A percentile compares a stretch with the other conserved stretches of the same genome.
phyloP scores from a whole-genome alignment of 2,113 vertebrate species.

The Bubo bubo region DNA sequence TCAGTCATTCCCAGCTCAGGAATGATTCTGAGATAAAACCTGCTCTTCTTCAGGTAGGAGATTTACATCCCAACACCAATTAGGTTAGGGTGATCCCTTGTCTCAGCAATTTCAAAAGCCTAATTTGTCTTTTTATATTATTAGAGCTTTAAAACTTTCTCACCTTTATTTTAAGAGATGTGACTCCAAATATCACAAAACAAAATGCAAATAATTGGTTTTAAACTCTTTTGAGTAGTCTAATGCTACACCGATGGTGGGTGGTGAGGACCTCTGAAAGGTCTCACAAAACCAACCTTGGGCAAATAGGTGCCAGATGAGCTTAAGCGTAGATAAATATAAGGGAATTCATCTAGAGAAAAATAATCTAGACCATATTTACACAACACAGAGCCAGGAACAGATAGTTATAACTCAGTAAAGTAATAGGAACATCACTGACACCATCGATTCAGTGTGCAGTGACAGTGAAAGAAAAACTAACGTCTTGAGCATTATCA shows the following conservation, averaged over 20 bases:
- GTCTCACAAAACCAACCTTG: neutral
- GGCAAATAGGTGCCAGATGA: neutral
- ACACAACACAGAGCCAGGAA: neutral
- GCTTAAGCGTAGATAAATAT: neutral
- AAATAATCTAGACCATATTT: neutral
- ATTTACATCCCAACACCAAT: neutral
- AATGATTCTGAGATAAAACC: neutral
- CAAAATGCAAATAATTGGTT: neutral
- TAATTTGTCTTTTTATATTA: neutral
- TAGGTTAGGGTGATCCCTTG: neutral
- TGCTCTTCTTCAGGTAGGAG: neutral
- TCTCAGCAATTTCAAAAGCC: neutral
- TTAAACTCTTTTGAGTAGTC: neutral
- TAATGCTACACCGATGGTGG: neutral
- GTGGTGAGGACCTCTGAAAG: neutral
- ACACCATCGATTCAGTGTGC: neutral
- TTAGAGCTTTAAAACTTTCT: neutral
- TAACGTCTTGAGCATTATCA: neutral
- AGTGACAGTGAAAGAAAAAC: neutral
- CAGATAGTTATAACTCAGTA: neutral
- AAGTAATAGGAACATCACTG: neutral
- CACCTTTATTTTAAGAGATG: neutral
- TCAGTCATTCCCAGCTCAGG: neutral
- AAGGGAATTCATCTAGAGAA: neutral
- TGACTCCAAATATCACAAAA: neutral